Percentiles rank a stretch among this genome's conserved stretches.
Conservation (phyloP, 2,797 vertebrate genomes). For the Coendou prehensilis region DNA sequence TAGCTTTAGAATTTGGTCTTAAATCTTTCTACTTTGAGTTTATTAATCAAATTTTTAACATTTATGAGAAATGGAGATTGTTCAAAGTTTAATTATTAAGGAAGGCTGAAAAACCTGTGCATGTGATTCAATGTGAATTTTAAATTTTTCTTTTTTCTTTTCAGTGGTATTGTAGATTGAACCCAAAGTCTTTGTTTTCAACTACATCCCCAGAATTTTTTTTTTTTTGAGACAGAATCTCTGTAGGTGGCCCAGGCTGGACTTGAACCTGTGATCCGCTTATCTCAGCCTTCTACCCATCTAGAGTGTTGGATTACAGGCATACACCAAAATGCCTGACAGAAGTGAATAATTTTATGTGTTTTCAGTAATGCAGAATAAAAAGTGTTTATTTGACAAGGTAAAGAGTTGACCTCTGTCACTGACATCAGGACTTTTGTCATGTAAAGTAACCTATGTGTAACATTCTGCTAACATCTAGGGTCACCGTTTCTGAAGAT, state of each 20-base stretch:
- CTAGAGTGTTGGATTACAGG: not conserved
- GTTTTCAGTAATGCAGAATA: not conserved
- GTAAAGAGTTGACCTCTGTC: not conserved
- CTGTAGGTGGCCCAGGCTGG: not conserved
- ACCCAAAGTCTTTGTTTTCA: not conserved
- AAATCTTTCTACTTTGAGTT: not conserved
- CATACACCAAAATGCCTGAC: not conserved
- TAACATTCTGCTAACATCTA: not conserved
- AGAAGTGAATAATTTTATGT: not conserved
- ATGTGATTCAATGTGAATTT: not conserved
- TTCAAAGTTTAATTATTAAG: not conserved
- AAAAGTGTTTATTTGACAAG: not conserved
- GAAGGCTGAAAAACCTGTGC: not conserved
- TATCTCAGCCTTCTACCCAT: not conserved
- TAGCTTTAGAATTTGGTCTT: not conserved
- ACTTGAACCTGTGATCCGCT: not conserved
- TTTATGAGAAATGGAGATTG: not conserved
- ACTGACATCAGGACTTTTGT: not conserved
- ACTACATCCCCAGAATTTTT: not conserved
- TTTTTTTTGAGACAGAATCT: not conserved
- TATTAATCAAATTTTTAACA: not conserved
- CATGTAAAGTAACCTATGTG: not conserved
- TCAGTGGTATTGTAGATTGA: not conserved
- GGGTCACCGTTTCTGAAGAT: not conserved
- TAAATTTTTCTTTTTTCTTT: not conserved